These are phyloP conservation scores for Pseudorasbora parva DNA, from an alignment of 2,113 vertebrate genomes.

Conservation along the genomic window DNA sequence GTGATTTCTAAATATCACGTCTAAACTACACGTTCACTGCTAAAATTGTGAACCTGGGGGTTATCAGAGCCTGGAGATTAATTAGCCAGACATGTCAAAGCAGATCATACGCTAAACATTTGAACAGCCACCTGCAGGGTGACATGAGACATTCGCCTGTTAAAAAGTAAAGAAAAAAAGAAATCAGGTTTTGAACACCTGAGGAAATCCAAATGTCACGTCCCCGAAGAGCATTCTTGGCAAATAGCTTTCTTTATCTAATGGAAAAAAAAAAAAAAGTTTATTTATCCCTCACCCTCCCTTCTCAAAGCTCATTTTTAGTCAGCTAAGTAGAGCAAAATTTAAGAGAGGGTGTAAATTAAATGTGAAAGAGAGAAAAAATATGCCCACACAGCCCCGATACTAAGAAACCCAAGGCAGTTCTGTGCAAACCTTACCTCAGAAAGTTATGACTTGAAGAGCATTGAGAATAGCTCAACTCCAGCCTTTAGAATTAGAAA, in stretches of 20 bases:
- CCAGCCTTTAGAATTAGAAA: not conserved
- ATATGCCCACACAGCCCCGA: not conserved
- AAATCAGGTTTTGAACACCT: slow-evolving; percentile 11
- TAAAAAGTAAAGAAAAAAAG: not conserved
- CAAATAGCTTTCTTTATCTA: not conserved
- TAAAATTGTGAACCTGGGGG: not conserved
- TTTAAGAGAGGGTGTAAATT: slow-evolving; percentile 12
- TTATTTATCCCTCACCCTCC: not conserved
- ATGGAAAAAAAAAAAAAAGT: not conserved
- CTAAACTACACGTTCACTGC: not conserved
- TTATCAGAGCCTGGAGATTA: slow-evolving; percentile 19
- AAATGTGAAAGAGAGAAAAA: not conserved
- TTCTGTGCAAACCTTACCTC: slow-evolving; percentile 2
- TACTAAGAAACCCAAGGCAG: not conserved
- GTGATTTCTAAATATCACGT: not conserved
- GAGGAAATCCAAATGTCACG: slow-evolving; percentile 14
- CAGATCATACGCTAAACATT: not conserved
- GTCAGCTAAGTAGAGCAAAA: slow-evolving; percentile 8
- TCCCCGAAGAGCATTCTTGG: not conserved
- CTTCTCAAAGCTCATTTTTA: slow-evolving; percentile 7
- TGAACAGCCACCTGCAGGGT: slow-evolving; percentile 11
- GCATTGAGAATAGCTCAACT: not conserved
- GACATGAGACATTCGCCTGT: not conserved
- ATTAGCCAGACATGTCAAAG: slow-evolving; percentile 23
- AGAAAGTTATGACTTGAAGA: not conserved